phyloP scores from a whole-genome alignment of 2,888 invertebrate species.

The Patella ulyssiponensis region DNA sequence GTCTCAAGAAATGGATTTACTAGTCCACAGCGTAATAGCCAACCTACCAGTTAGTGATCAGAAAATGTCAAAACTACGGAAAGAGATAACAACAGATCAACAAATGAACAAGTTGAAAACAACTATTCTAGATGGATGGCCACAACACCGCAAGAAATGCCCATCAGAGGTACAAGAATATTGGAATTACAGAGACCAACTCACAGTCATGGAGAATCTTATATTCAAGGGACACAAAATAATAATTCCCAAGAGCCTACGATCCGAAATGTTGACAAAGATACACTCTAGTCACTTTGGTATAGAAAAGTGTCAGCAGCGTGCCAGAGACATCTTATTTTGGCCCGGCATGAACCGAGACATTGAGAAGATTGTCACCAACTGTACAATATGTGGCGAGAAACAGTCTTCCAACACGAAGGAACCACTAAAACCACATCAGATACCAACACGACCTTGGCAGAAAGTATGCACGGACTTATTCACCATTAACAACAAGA shows the following conservation, averaged over 20 bases:
- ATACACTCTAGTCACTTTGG: slow-evolving; percentile 43
- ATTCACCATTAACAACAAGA: slow-evolving; percentile 30
- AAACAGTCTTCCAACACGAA: slow-evolving; percentile 33
- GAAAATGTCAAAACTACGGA: slow-evolving; percentile 33
- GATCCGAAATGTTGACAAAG: slow-evolving; percentile 32
- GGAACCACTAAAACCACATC: slow-evolving; percentile 37
- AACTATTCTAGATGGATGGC: slow-evolving; percentile 21
- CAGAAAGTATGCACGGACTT: slow-evolving; percentile 40
- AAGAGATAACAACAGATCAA: slow-evolving; percentile 24
- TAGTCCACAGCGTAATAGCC: slow-evolving; percentile 33
- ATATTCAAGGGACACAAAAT: slow-evolving; percentile 11
- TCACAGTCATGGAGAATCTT: neutral
- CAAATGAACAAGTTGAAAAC: neutral
- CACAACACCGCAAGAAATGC: neutral
- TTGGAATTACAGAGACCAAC: neutral
- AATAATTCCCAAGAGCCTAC: slow-evolving; percentile 34
- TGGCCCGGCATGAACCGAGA: slow-evolving; percentile 39
- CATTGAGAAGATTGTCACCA: slow-evolving; percentile 34
- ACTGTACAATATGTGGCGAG: slow-evolving; percentile 32
- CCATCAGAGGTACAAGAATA: neutral
- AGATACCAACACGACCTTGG: slow-evolving; percentile 34
- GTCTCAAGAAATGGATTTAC: slow-evolving; percentile 28
- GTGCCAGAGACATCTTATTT: slow-evolving; percentile 38
- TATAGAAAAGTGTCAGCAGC: slow-evolving; percentile 31
- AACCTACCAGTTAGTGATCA: slow-evolving; percentile 32